These are phyloP conservation scores for Melinaea marsaeus DNA, from an alignment of 2,888 invertebrate genomes.

Conservation along the genomic window DNA sequence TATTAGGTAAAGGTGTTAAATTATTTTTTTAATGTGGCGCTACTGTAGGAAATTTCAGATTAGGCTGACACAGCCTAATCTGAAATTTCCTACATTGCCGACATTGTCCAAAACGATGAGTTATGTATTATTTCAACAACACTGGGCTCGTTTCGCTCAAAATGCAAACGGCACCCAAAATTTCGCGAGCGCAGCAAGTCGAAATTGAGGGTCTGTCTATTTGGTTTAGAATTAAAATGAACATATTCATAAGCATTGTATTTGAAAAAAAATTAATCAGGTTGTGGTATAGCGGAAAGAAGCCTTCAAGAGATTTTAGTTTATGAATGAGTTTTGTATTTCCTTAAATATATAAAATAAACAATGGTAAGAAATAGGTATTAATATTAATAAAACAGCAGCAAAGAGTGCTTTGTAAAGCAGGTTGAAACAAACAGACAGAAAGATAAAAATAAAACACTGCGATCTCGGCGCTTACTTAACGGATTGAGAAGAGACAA, in stretches of 20 bases:
- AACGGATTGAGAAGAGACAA: constrained; percentile 31
- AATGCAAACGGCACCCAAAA: no score
- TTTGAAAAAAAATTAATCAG: constrained; percentile 6
- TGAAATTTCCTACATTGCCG: no score
- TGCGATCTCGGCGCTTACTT: constrained; percentile 31
- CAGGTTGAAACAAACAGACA: constrained; percentile 30
- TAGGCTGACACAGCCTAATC: no score
- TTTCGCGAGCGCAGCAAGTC: no score
- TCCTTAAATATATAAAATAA: background rate
- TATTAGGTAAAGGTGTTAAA: no score
- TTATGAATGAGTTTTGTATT: no score
- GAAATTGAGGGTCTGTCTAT: constrained; percentile 1
- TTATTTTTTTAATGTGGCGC: no score
- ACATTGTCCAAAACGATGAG: no score
- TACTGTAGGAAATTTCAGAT: no score
- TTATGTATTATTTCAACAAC: no score
- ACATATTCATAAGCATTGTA: constrained; percentile 6
- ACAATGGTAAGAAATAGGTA: constrained; percentile 10
- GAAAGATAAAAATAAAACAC: constrained; percentile 30
- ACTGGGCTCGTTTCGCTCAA: no score
- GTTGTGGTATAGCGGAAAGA: background rate
- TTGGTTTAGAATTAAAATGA: background rate
- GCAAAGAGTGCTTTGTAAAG: constrained; percentile 22
- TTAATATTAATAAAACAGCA: constrained; percentile 15
- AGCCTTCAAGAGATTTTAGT: background rate